phyloP scores from a whole-genome alignment of 1,140 invertebrate genomes.

The Leptinotarsa defecta region DNA sequence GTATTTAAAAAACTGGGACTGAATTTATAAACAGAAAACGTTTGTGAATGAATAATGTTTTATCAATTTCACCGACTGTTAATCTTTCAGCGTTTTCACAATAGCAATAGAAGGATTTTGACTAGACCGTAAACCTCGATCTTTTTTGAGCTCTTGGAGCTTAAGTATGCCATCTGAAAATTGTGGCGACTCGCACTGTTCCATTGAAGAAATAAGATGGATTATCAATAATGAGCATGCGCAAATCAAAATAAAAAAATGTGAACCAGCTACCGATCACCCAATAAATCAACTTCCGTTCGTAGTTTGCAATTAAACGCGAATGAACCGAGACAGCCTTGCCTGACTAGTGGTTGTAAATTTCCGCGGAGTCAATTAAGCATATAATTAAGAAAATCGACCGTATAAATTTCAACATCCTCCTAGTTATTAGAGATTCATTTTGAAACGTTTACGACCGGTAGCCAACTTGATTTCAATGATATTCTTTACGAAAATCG shows the following conservation, averaged over 20 bases:
- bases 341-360: conserved; percentile 21
- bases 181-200: too few relatives aligned
- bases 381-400: conserved; percentile 30
- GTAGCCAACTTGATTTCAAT: conserved; percentile 20
- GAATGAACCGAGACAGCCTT: conserved; percentile 25
- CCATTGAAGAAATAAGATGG: too few relatives aligned
- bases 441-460: conserved; percentile 6
- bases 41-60: too few relatives aligned
- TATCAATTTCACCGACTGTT: too few relatives aligned
- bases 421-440: conserved; percentile 20
- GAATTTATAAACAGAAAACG: too few relatives aligned
- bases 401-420: conserved; percentile 24
- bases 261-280: conserved; percentile 14
- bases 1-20: too few relatives aligned
- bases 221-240: too few relatives aligned
- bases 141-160: too few relatives aligned
- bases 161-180: too few relatives aligned
- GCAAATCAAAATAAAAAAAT: background rate
- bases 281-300: conserved; percentile 27
- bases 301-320: conserved; percentile 14
- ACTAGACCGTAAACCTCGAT: too few relatives aligned
- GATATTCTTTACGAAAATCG: background rate
- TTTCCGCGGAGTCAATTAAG: conserved; percentile 20
- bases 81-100: too few relatives aligned
- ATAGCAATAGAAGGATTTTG: too few relatives aligned